phyloP scores from a whole-genome alignment of 1,140 invertebrate species.

The Sycophila sp. region DNA sequence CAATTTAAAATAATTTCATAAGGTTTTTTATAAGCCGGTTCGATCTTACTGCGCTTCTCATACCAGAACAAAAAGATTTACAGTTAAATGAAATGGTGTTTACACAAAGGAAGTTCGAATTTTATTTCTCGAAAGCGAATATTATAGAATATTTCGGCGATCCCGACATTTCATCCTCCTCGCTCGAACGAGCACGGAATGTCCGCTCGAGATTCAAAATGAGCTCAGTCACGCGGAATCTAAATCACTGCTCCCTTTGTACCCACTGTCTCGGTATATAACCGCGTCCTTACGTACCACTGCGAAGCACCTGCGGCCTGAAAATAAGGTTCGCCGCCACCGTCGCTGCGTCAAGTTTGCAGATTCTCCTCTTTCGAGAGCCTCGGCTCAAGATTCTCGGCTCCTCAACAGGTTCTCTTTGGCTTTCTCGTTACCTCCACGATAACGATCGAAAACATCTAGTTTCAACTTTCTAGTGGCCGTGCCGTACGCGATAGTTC shows the following conservation, averaged over 20 bases:
- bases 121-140: no score
- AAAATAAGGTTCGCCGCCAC: slow-evolving; percentile 5
- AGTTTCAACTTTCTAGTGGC: slow-evolving; percentile 30
- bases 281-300: background rate
- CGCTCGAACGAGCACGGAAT: no score
- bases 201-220: no score
- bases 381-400: no score
- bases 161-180: no score
- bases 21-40: no score
- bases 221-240: background rate
- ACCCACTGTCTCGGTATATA: background rate
- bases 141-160: no score
- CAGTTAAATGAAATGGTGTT: no score
- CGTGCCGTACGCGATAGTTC: background rate
- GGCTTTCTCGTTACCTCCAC: background rate
- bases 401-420: slow-evolving; percentile 14
- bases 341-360: background rate
- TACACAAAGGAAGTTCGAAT: no score
- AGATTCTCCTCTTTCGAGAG: background rate
- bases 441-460: slow-evolving; percentile 36
- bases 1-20: no score
- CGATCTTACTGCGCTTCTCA: no score
- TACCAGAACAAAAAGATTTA: no score
- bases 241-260: background rate
- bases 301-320: background rate